Evolutionary conservation across 2,797 vertebrate species (phyloP), one percentile per base, ranked within the genome.

Genomic region (Melopsittacus undulatus): DNA sequence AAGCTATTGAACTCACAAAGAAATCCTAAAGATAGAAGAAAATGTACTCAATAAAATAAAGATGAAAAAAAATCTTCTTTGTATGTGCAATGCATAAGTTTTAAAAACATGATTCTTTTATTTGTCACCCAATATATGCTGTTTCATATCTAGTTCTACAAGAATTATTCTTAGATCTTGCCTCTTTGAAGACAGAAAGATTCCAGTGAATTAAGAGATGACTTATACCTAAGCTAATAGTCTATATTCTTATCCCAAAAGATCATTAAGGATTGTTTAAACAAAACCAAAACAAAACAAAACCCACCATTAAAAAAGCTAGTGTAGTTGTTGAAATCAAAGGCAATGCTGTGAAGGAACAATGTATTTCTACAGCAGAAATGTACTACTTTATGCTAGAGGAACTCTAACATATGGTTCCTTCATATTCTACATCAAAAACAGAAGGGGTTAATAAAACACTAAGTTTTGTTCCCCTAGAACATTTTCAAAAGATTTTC

Each of bases 1-100:
- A 97, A 96, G 46, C 13, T 91, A 19, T 43, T 62, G 34, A 94
- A 92, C 86, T 96, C 81, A 91, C 56, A 89, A 10, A 86, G 9
- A 95, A 38, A 92, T 64, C 5, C 22, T 42, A 43, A 78, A 46
- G 42, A 24, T 15, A 5, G 7, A 57, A 67, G 9, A 74, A 84
- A 63, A 72, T 4, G 7, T 11, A 72, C 3, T 34, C 13, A 34
- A 19, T 5, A 38, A 23, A 59, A 45, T 24, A 26, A 59, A 17
- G 10, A 14, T 70, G 49, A 20, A 56, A 29, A 63, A 10, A 27
- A 52, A 36, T 89, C 12, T 78, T 38, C 29, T 92, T 92, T 56
- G 17, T 34, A 62, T 68, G 73, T 36, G 19, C 17, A 83, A 62
- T 29, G 23, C 18, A 2, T n/a, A 83, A 54, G 32, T 19, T 59